These are phyloP conservation scores for Drosophila willistoni DNA, from an alignment of 1,140 invertebrate genomes.

Conservation along the genomic window DNA sequence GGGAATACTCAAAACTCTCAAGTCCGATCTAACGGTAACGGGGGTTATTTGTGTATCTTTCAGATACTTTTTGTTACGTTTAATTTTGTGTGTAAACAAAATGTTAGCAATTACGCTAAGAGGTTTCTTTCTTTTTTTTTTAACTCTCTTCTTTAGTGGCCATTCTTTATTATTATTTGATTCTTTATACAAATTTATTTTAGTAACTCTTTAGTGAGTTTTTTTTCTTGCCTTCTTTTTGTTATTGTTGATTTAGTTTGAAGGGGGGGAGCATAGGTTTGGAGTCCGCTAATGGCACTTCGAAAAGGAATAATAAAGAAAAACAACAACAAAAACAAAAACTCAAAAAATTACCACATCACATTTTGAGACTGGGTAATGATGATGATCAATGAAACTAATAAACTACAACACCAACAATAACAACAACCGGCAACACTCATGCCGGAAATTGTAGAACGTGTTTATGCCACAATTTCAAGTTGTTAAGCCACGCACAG, in stretches of 20 bases:
- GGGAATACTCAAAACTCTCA: background rate
- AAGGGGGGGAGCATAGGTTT: background rate
- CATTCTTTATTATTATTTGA: constrained; percentile 9
- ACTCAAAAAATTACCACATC: constrained; percentile 18
- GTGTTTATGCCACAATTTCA: constrained; percentile 81
- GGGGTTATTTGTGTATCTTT: background rate
- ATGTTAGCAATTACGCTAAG: constrained; percentile 7
- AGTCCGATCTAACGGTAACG: background rate
- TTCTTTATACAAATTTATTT: constrained; percentile 11
- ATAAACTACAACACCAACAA: constrained; percentile 59
- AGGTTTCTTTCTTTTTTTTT: background rate
- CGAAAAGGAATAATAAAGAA: constrained; percentile 1
- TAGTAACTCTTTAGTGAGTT: constrained; percentile 4
- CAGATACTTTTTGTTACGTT: background rate
- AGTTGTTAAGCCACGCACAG: constrained; percentile 77
- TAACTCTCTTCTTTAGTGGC: background rate
- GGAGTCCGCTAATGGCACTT: constrained; percentile 2
- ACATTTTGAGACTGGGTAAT: constrained; percentile 50
- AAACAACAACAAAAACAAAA: background rate
- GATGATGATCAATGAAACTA: constrained; percentile 77
- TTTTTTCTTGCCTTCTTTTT: background rate
- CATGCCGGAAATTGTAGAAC: constrained; percentile 80
- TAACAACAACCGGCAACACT: constrained; percentile 64
- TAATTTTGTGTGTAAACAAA: constrained; percentile 1
- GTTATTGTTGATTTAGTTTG: background rate